A percentile compares a stretch with the other conserved stretches of the same genome.
Conservation (phyloP, 2,888 invertebrate genomes). For the Ariolimax columbianus region DNA sequence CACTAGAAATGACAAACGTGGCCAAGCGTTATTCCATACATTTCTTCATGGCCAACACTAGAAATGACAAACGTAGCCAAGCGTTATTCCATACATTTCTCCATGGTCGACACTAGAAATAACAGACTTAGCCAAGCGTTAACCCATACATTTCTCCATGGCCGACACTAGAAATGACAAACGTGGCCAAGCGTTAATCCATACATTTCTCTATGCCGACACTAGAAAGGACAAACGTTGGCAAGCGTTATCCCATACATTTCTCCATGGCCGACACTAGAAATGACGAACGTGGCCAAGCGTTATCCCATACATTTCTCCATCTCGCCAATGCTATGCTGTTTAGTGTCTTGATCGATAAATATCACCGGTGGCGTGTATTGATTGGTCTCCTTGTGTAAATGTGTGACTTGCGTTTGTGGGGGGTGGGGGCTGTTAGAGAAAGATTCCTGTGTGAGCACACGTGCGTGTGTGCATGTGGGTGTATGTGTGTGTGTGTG, state of each 20-base stretch:
- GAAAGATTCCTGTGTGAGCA: neutral
- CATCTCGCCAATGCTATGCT: neutral
- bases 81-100: neutral
- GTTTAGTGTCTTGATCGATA: conserved; percentile 10
- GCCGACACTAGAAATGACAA: no score
- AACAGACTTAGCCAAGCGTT: no score
- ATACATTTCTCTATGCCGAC: no score
- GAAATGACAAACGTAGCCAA: neutral
- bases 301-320: conserved; percentile 2
- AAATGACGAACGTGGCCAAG: neutral
- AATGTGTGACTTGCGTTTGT: neutral
- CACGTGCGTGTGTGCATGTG: neutral
- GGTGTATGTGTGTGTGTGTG: no score
- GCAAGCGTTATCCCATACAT: no score
- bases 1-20: no score
- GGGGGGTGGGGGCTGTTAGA: neutral
- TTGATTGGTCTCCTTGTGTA: conserved; percentile 22
- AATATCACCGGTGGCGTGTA: conserved; percentile 1
- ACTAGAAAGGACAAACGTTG: no score
- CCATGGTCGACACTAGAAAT: neutral
- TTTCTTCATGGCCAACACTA: neutral
- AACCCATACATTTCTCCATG: no score
- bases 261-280: neutral
- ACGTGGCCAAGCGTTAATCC: no score
- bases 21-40: neutral